Conservation (phyloP, 1,140 invertebrate species). For the Oscheius sp. region DNA sequence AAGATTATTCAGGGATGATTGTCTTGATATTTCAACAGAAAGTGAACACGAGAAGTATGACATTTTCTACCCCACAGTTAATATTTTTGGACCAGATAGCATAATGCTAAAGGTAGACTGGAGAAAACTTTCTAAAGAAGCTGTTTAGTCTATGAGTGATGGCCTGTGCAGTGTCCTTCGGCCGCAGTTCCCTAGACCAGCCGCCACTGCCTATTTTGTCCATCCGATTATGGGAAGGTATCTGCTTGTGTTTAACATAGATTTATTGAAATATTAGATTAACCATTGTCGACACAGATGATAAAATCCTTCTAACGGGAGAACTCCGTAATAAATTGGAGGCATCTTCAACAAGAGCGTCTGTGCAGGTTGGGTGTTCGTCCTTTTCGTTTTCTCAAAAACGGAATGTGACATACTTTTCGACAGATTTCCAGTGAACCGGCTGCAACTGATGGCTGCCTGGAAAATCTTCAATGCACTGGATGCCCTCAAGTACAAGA, state of each 20-base stretch:
- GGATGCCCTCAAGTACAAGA: slow-evolving; percentile 11
- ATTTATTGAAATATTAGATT: background rate
- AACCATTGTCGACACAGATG: slow-evolving; percentile 12
- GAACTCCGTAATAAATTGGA: slow-evolving; percentile 15
- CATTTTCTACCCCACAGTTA: slow-evolving; percentile 25
- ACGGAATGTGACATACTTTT: background rate
- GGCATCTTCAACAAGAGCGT: slow-evolving; percentile 13
- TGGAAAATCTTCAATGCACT: background rate
- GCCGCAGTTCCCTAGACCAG: slow-evolving; percentile 11
- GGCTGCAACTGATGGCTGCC: background rate
- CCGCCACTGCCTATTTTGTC: slow-evolving; percentile 19
- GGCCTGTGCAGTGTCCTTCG: slow-evolving; percentile 9
- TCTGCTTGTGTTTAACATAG: background rate
- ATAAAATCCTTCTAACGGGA: slow-evolving; percentile 21
- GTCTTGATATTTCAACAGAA: slow-evolving; percentile 29
- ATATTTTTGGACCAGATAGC: slow-evolving; percentile 28
- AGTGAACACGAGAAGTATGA: slow-evolving; percentile 10
- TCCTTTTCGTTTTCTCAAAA: background rate
- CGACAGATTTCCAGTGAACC: slow-evolving; percentile 10
- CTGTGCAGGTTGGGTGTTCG: background rate
- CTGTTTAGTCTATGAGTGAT: slow-evolving; percentile 9
- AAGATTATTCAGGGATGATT: slow-evolving; percentile 33
- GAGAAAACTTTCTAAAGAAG: background rate
- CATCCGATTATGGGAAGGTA: slow-evolving; percentile 21
- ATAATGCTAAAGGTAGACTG: slow-evolving; percentile 28